Base-by-base conservation (phyloP, 2,888 invertebrate species). In the Drosophila infuscata region DNA sequence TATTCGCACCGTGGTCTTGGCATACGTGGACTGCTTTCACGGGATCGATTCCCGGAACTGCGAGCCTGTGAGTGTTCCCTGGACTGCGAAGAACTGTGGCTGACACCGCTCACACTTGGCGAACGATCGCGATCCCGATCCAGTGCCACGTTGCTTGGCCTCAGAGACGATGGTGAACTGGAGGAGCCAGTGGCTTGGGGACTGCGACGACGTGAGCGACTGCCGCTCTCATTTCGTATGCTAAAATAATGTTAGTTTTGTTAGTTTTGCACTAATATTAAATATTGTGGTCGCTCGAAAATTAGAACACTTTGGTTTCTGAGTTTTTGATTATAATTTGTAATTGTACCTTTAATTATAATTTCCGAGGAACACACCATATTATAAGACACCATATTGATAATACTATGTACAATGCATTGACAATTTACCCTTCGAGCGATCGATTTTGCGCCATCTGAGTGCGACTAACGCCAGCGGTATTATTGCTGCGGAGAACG, bases 21-120 rank as follows among this genome's bases (percentile, higher is more conserved):
- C 93, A 95, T 94, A 72, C 95, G 94, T 0, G 96, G 96, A n/a
- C 97, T 97, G 20, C 94, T 94, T 30, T 97, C 96, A 8, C 97
- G 94, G 0, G 96, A 96, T 3, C 95, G 84, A 58, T 89, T 74
- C 1, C 73, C 81, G 5, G 88, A 81, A 29, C 90, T 84, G 35
- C 92, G 89, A 41, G 90, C 90, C 63, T 89, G 90, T 11, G 93
- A 93, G 62, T 83, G 89, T n/a, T 92, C 93, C 38, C 92, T 89
- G 17, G 92, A 91, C 33, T 89, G 90, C n/a, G 88, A 75, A 5
- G 91, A 89, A 33, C 88, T 91, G 93, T 94, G 94, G 93, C 87
- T 94, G 93, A 73, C 74, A 92, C 76, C 79, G 52, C 83, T 89
- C 6, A 72, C 76, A 59, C 82, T 89, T 20, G 92, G 94, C 92